Evolutionary conservation across 1,140 invertebrate species (phyloP), one percentile per base, ranked within the genome.

Genomic region (Heterodera schachtii): DNA sequence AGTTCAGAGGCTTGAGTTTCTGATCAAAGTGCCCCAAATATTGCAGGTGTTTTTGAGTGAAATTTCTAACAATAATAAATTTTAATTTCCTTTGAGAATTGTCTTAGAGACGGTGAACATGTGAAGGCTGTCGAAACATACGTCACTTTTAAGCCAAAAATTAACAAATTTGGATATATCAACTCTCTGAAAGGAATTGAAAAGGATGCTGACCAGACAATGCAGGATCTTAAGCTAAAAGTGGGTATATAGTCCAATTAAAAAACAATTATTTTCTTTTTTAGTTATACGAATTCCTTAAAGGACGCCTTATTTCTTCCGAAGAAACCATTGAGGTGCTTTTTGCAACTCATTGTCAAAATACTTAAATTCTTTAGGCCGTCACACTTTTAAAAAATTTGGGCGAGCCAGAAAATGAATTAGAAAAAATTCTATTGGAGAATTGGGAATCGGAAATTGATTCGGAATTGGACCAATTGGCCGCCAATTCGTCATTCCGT

Each of bases 1-100:
- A 3, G 75, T 85, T 21, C 79, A 85, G 73, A 60, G 75, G 5
- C 67, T 85, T 5, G 79, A 85, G 70, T 86, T 64, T 66, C 44
- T 85, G 19, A 80, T 85, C 52, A 84, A 77, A 75, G 67, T 87
- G 3, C 84, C 84, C n/a, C 79, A 82, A 49, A 82, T 82, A n/a
- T 73, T 82, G 43, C 79, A 82, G 81, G 81, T 82, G 49, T 31
- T 31, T 31, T 31, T 31, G 31, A 31, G 31, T 31, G 19, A 3
- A 49, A 57, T 11, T n/a, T 71, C 16, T 75, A 67, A 16, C 21
- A 13, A 4, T 19, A 76, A 8, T 46, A 66, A 49, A n/a, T 52
- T 60, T 21, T 44, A 73, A 69, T 78, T 57, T 43, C 21, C 11
- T 80, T 82, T n/a, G 46, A 82, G 80, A 41, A 71, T 19, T 82